A percentile compares a stretch with the other conserved stretches of the same genome.
Conservation (phyloP, 2,113 vertebrate genomes). For the Zosterops lateralis region DNA sequence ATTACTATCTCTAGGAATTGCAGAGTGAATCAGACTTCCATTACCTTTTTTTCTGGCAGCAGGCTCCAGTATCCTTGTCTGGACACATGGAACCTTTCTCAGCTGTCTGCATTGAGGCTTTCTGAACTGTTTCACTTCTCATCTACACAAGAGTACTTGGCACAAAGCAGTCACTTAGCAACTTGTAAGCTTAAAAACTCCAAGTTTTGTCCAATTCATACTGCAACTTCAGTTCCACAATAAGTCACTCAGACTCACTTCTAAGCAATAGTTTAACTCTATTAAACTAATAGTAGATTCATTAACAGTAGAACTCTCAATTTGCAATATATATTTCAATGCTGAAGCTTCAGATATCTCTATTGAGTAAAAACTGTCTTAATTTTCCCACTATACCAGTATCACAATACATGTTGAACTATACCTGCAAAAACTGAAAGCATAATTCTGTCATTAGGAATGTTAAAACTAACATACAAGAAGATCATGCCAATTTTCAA, state of each 20-base stretch:
- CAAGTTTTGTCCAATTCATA: neutral
- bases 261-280: neutral
- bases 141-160: constrained; percentile 19
- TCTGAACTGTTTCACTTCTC: constrained; percentile 34
- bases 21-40: neutral
- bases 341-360: neutral
- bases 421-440: constrained; percentile 33
- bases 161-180: constrained; percentile 12
- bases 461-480: constrained; percentile 18
- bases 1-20: neutral
- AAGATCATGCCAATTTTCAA: neutral
- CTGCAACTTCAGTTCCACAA: neutral
- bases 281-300: too few relatives aligned
- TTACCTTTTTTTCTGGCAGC: constrained; percentile 19
- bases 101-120: constrained; percentile 30
- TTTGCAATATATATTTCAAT: neutral
- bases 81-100: constrained; percentile 42
- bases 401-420: neutral
- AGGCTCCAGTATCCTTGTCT: constrained; percentile 18
- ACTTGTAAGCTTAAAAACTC: neutral
- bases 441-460: neutral
- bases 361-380: neutral
- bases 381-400: neutral
- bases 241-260: neutral
- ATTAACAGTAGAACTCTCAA: neutral